A percentile compares a stretch with the other conserved stretches of the same genome.
phyloP scores from a whole-genome alignment of 2,113 vertebrate genomes.

The Falcunculus frontatus region DNA sequence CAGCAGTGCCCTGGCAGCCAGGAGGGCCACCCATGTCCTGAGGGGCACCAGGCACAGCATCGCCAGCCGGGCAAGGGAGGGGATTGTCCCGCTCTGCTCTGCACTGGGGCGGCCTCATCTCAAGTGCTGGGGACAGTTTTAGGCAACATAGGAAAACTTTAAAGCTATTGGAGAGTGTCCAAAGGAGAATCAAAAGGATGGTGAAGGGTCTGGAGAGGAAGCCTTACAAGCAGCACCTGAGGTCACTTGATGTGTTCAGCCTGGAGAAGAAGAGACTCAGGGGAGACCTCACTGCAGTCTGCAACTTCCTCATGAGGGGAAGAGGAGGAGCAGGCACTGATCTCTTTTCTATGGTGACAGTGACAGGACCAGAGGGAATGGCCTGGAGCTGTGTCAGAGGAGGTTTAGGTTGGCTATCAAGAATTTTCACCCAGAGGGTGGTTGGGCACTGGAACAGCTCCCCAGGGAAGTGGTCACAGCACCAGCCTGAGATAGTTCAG shows the following conservation, averaged over 20 bases:
- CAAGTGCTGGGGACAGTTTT: fast-evolving
- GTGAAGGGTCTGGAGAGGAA: neutral
- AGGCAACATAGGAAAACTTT: neutral
- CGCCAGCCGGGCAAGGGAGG: fast-evolving
- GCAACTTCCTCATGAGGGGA: neutral
- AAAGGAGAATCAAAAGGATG: neutral
- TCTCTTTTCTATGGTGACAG: no score
- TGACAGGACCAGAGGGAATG: neutral
- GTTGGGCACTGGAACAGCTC: neutral
- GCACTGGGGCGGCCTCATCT: neutral
- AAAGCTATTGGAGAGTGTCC: neutral
- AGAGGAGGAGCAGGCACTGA: neutral
- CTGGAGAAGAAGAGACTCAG: neutral
- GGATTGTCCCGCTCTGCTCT: neutral
- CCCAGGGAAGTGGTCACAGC: neutral
- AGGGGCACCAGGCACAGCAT: neutral
- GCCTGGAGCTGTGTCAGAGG: no score
- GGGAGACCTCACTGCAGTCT: neutral
- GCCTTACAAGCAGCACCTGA: fast-evolving
- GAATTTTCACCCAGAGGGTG: neutral
- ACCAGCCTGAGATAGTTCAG: neutral
- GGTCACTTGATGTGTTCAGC: neutral
- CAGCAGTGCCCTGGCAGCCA: neutral
- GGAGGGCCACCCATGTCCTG: fast-evolving
- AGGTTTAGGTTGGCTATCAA: neutral